Evolutionary conservation across 2,797 vertebrate genomes (phyloP), one percentile per base, ranked within the genome.

Genomic region (Cercopithecus diana): DNA sequence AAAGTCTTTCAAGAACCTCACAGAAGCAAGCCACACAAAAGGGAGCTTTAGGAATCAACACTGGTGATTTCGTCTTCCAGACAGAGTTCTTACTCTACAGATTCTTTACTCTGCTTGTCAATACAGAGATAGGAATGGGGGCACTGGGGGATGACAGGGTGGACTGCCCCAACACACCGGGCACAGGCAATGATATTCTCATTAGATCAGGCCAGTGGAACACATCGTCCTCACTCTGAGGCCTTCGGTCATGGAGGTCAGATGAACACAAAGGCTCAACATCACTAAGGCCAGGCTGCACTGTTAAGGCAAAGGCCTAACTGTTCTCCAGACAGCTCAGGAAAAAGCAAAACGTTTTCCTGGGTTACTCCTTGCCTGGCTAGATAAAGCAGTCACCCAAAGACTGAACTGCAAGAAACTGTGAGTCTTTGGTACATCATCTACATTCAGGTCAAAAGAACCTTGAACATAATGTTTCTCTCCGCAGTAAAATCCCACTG

Each of bases 141-240:
- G 19, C 1, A 0, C 3, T 0, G 10, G 30, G 22, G 28, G 24
- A 1, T 4, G 33, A 36, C 70, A 77, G 55, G 4, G 19, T 4
- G 39, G 57, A 10, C 9, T 58, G 77, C 1, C 50, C 20, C n/a
- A 73, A 36, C 52, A 73, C 45, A 12, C 13, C 6, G 30, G 82
- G 20, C 30, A 70, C 24, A 10, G 77, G 24, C 8, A 8, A 24
- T 15, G 43, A 36, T 1, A 1, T 30, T 36, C 73, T 76, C 30
- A 83, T 79, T 83, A 83, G 84, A 93, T 76, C 3, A 72, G 43
- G 15, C 50, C 50, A 39, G 30, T 0, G 5, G 79, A 80, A 61
- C 7, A 28, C n/a, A 26, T 15, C 22, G 67, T 90, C 73, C 57
- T 86, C 4, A 15, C 39, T 45, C 80, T 8, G 75, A 43, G n/a